Evolutionary conservation across 2,888 invertebrate species (phyloP), one percentile per base, ranked within the genome.

Genomic region (Macrosoma leucophasiata): DNA sequence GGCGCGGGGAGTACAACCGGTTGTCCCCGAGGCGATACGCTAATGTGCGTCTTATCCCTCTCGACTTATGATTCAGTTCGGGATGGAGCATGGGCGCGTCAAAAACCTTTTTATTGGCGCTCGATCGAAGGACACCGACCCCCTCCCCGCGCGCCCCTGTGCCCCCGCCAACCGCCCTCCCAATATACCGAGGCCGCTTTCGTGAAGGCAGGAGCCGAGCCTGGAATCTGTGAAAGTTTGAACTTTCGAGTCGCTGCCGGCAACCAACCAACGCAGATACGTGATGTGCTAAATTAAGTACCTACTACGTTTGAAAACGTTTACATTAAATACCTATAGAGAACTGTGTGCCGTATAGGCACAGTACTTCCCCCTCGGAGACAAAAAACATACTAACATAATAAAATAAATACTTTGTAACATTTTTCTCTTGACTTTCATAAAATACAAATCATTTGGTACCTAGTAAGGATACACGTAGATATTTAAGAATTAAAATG

Each of bases 51-150:
- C 56, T 51, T 60, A 39, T 43, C 36, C 37, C 46, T 18, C 31
- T 14, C 30, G 22, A 29, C 27, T 46, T 51, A 57, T 31, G 43
- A 47, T 41, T 44, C 33, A 38, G 19, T 43, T 41, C 37, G 29
- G 30, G 14, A 31, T 34, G 26, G 21, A 34, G 30, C 35, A 32
- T n/a, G n/a, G 50, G 45, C 48, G 52, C 64, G 62, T 66, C 66
- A 59, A 65, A 66, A 66, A 64, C 67, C 65, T 68, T 71, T 64
- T 67, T 66, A 72, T 66, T 62, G 56, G 53, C 49, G 41, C 50
- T 39, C 55, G 46, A 51, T 45, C 59, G 62, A 62, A 71, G 66
- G 61, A 62, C 66, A 58, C 46, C 46, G 36, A 31, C 36, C 34
- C 34, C 36, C 33, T 44, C 27, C 35, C 30, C 39, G 45, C 39